phyloP scores from a whole-genome alignment of 2,113 vertebrate species.

The Grammomys surdaster region DNA sequence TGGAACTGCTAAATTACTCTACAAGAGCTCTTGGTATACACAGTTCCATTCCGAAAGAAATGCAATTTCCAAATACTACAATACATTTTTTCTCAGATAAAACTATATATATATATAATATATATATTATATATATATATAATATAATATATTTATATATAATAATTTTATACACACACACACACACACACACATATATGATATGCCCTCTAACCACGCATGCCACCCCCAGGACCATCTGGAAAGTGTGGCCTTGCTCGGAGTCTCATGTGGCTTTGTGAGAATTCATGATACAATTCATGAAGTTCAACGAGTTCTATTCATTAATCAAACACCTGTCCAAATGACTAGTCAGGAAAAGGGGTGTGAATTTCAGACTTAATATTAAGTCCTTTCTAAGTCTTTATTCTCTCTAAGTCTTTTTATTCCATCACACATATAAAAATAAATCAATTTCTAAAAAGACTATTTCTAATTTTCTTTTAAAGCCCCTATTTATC shows the following conservation, averaged over 20 bases:
- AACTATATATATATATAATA: no score
- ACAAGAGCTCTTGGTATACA: background rate
- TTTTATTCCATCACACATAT: conserved; percentile 10
- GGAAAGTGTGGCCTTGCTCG: background rate
- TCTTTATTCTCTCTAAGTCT: background rate
- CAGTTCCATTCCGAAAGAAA: background rate
- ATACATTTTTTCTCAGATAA: conserved; percentile 5
- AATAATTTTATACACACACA: no score
- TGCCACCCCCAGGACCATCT: background rate
- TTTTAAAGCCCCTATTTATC: background rate
- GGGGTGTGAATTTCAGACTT: background rate
- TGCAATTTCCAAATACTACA: background rate
- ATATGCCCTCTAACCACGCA: no score
- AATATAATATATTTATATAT: no score
- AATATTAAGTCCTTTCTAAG: conserved; percentile 25
- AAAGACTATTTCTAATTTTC: conserved; percentile 12
- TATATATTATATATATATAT: no score
- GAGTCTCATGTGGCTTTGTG: conserved; percentile 32
- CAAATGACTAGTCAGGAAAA: background rate
- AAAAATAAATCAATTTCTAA: conserved; percentile 38
- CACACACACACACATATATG: no score
- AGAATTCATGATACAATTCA: background rate
- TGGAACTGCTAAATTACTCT: conserved; percentile 39
- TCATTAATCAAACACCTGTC: background rate
- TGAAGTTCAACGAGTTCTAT: background rate